Percentiles rank a stretch among this genome's conserved stretches.
Conservation (phyloP, 2,113 vertebrate genomes). For the Orycteropus afer region DNA sequence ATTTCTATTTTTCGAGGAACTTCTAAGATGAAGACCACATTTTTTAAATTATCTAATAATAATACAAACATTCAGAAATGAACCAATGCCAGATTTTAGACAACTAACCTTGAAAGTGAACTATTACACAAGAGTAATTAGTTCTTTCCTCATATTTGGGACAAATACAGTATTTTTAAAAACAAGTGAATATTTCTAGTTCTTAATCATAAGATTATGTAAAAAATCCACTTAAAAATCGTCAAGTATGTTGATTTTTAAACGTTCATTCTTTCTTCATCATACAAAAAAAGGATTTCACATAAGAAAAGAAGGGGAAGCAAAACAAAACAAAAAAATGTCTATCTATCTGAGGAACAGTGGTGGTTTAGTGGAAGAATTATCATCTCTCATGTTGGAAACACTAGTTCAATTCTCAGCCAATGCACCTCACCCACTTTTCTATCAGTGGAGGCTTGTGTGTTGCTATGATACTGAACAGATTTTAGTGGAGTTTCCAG, state of each 20-base stretch:
- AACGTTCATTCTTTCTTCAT: slow-evolving; percentile 15
- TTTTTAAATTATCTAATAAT: slow-evolving; percentile 51
- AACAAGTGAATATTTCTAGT: slow-evolving; percentile 37
- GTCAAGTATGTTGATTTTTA: neutral
- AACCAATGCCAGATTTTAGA: slow-evolving; percentile 24
- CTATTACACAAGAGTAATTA: slow-evolving; percentile 35
- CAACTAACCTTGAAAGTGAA: slow-evolving; percentile 37
- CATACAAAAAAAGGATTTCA: neutral
- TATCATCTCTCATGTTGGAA: too few relatives aligned
- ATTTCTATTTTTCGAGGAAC: slow-evolving; percentile 41
- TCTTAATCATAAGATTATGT: neutral
- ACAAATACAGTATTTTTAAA: neutral
- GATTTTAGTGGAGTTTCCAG: too few relatives aligned
- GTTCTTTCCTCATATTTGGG: neutral
- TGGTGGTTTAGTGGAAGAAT: neutral
- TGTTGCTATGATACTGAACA: too few relatives aligned
- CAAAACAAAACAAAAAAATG: neutral
- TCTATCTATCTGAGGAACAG: neutral
- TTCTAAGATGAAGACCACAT: slow-evolving; percentile 6
- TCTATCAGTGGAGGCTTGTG: too few relatives aligned
- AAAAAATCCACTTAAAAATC: neutral
- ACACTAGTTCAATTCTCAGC: too few relatives aligned
- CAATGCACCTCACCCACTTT: too few relatives aligned
- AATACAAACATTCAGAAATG: slow-evolving; percentile 41
- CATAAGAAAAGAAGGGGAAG: slow-evolving; percentile 46